Percentiles rank a stretch among this genome's conserved stretches.
These are phyloP conservation scores for Sapajus apella DNA, from an alignment of 2,113 vertebrate species.

Conservation along the genomic window DNA sequence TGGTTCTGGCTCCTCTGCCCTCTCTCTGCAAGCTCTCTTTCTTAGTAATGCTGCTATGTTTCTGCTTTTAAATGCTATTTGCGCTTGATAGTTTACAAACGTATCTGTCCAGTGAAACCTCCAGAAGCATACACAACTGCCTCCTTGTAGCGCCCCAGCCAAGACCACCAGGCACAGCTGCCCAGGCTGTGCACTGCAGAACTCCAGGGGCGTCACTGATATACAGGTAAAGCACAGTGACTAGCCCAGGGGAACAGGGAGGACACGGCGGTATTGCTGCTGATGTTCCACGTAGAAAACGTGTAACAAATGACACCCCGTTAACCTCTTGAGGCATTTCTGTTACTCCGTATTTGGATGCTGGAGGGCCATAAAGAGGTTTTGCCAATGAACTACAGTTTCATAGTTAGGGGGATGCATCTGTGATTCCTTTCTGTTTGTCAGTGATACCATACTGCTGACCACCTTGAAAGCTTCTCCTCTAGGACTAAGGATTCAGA, in stretches of 20 bases:
- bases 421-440: accelerated
- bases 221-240: accelerated
- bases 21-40: neutral
- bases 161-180: accelerated
- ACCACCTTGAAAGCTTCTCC: no score
- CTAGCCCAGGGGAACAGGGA: neutral
- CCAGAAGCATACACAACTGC: accelerated
- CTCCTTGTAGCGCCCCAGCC: neutral
- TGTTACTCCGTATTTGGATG: neutral
- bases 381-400: accelerated
- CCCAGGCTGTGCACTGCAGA: neutral
- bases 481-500: neutral
- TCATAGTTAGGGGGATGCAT: neutral
- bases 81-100: neutral
- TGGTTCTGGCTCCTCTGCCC: neutral
- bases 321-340: neutral
- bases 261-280: no score
- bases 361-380: accelerated
- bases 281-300: neutral
- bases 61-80: neutral
- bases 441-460: neutral
- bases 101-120: no score
- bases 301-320: neutral
- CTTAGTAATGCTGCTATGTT: accelerated
- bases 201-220: accelerated